Evolutionary conservation across 2,797 vertebrate genomes (phyloP).

Genomic region (Masticophis lateralis): DNA sequence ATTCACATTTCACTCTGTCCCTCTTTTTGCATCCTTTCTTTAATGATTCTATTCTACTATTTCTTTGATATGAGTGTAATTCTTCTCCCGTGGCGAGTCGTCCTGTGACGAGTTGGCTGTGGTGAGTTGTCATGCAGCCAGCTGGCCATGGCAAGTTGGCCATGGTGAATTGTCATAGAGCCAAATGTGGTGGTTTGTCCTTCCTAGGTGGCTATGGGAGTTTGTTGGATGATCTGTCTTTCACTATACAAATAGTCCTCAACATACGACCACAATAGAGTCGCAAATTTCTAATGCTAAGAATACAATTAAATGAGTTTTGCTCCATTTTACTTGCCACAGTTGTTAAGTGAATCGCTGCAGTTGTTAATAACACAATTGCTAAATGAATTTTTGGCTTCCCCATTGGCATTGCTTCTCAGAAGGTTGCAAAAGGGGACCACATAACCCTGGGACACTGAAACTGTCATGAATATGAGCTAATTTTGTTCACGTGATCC

Average conservation of each 20-base stretch:
- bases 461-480: too few species aligned
- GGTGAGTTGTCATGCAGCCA: too few species aligned
- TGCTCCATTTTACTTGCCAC: neutral
- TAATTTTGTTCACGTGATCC: too few species aligned
- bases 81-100: neutral
- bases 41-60: too few species aligned
- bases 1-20: neutral
- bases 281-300: neutral
- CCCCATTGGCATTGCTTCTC: too few species aligned
- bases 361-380: too few species aligned
- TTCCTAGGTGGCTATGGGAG: neutral
- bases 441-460: accelerated
- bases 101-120: too few species aligned
- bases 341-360: neutral
- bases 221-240: neutral
- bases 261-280: neutral
- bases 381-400: too few species aligned
- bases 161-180: neutral
- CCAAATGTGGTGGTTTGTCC: neutral
- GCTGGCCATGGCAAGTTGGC: too few species aligned
- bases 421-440: too few species aligned
- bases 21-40: too few species aligned
- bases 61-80: neutral
- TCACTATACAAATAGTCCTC: neutral
- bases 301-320: neutral